phyloP scores from a whole-genome alignment of 2,888 invertebrate species.

The Chelonus formosanus region DNA sequence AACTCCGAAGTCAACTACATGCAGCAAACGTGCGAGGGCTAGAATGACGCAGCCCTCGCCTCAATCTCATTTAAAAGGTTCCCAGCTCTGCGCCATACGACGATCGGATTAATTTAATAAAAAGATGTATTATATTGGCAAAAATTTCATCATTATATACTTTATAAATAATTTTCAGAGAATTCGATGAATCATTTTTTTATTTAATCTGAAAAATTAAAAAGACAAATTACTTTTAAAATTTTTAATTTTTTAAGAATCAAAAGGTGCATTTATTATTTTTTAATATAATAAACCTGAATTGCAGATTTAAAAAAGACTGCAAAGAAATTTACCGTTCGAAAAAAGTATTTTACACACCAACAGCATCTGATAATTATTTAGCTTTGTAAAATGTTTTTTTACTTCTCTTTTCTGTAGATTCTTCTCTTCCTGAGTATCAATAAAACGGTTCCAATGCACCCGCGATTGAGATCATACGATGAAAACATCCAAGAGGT shows the following conservation, averaged over 20 bases:
- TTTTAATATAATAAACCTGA: background rate
- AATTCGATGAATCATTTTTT: too few relatives aligned
- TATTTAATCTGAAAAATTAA: too few relatives aligned
- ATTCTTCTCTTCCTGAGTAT: background rate
- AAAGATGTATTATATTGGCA: too few relatives aligned
- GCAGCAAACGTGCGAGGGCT: slow-evolving; percentile 25
- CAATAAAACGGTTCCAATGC: slow-evolving; percentile 20
- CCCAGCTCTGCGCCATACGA: too few relatives aligned
- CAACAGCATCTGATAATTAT: background rate
- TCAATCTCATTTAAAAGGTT: slow-evolving; percentile 9
- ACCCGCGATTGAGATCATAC: background rate
- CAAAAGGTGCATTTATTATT: too few relatives aligned
- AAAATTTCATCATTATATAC: too few relatives aligned
- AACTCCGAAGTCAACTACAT: background rate
- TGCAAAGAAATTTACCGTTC: slow-evolving; percentile 9
- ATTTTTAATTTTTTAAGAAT: too few relatives aligned
- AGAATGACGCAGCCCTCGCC: slow-evolving; percentile 19
- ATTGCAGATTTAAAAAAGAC: background rate
- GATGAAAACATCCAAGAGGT: slow-evolving; percentile 4
- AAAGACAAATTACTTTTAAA: too few relatives aligned
- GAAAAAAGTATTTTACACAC: background rate
- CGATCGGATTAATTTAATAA: too few relatives aligned
- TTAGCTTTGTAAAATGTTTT: background rate
- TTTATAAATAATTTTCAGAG: too few relatives aligned
- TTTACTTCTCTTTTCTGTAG: background rate